A percentile compares a stretch with the other conserved stretches of the same genome.
These are phyloP conservation scores for Sorex araneus DNA, from an alignment of 2,113 vertebrate species.

Conservation along the genomic window DNA sequence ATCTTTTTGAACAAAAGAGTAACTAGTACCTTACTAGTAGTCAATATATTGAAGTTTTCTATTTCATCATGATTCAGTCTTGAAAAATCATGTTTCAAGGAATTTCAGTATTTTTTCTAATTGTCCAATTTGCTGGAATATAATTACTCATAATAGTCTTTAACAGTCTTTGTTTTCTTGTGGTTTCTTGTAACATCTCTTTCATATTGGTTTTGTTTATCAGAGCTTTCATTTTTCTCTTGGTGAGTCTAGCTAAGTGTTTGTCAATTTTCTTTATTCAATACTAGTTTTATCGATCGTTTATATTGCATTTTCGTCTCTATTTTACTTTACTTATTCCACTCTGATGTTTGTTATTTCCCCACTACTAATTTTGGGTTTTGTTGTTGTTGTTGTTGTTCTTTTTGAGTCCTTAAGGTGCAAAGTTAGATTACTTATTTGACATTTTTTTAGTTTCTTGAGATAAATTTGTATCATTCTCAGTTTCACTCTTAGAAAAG, in stretches of 20 bases:
- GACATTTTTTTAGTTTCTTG: background rate
- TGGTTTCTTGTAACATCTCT: background rate
- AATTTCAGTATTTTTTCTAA: background rate
- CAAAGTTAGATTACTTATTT: background rate
- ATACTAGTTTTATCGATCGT: background rate
- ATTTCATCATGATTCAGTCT: background rate
- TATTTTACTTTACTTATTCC: background rate
- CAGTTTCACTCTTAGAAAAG: background rate
- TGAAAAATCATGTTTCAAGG: background rate
- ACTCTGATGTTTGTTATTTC: background rate
- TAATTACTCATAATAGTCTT: background rate
- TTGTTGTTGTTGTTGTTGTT: background rate
- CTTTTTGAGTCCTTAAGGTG: background rate
- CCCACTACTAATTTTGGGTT: background rate
- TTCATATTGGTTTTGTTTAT: background rate
- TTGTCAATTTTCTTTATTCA: background rate
- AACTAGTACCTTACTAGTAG: background rate
- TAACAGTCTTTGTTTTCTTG: background rate
- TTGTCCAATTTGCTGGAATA: background rate
- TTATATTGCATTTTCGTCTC: background rate
- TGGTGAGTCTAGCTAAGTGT: background rate
- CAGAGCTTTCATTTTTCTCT: background rate
- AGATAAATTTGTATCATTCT: background rate
- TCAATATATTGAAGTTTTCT: background rate
- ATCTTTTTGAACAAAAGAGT: too few species aligned